These are phyloP conservation scores for Lasiurus borealis DNA, from an alignment of 2,113 vertebrate genomes.

Conservation along the genomic window DNA sequence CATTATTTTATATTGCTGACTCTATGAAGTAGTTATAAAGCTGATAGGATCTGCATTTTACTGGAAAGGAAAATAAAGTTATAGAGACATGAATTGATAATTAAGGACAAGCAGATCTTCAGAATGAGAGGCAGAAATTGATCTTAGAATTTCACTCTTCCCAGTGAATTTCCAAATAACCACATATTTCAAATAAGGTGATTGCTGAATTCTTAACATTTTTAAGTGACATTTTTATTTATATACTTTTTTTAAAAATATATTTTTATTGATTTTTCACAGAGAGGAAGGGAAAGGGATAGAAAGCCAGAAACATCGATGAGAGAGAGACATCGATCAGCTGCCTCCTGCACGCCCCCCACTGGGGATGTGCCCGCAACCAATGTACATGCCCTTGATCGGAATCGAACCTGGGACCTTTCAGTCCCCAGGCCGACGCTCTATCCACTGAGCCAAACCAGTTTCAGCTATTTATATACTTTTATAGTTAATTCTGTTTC, in stretches of 20 bases:
- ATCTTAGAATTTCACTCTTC: not conserved
- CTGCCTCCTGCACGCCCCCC: too few species aligned
- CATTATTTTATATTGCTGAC: slow-evolving; percentile 21
- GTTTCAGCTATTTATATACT: not conserved
- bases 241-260: not conserved
- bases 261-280: too few species aligned
- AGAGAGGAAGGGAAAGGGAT: too few species aligned
- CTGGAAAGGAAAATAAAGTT: slow-evolving; percentile 56
- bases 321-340: too few species aligned
- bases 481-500: slow-evolving; percentile 40
- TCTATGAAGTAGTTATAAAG: not conserved
- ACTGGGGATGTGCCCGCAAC: too few species aligned
- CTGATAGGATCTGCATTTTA: slow-evolving; percentile 57
- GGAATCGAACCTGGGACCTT: too few species aligned
- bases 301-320: too few species aligned
- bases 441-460: too few species aligned
- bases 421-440: too few species aligned
- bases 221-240: slow-evolving; percentile 5
- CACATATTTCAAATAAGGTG: not conserved
- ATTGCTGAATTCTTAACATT: not conserved
- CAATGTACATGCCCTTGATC: too few species aligned
- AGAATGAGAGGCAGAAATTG: not conserved
- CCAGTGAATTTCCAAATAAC: not conserved
- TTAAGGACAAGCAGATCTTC: not conserved
- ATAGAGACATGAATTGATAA: slow-evolving; percentile 35